Evolutionary conservation across 2,888 invertebrate genomes (phyloP), one percentile per base, ranked within the genome.

Genomic region (Ichneumoninae sp.): DNA sequence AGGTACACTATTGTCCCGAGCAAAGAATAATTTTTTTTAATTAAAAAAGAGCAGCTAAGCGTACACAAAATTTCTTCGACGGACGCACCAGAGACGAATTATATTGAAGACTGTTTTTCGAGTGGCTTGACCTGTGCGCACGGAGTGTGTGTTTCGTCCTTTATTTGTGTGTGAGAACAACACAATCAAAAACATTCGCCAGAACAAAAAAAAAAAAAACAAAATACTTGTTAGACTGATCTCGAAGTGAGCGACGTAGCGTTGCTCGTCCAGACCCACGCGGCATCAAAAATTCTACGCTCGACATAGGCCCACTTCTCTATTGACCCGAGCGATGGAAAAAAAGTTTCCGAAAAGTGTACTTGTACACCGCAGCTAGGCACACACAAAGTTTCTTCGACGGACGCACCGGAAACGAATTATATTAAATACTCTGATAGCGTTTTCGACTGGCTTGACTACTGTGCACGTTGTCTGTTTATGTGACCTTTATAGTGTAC

Each of bases 11-110:
- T 40, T 40, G 10, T 10, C 8, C 40, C 10, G 10, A 10, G 30
- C 30, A 5, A 5, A 30, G 4, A 30, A 30, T 30, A 4, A 30
- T 30, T 30, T 30, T 30, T 30, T 30, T 30, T 4, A 0, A 26
- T 26, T 26, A 26, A 1, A 26, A 26, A 26, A 5, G 5, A 36
- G 33, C 69, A 77, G 60, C 60, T 77, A 77, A 19, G 72, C 30
- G 75, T 57, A 36, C 47, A 69, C 3, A 13, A 50, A n/a, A 68
- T 80, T 75, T 62, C 26, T 47, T 60, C 22, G 52, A 33, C 36
- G 52, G 22, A 26, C n/a, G 52, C 6, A 52, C n/a, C 52, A 6
- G 52, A 52, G n/a, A 52, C 52, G 57, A 57, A 22, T 57, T 22
- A 26, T 57, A 22, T 26, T 10, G 8, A 26, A 10, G 8, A 52